Percentiles rank a stretch among this genome's conserved stretches.
phyloP scores from a whole-genome alignment of 2,888 invertebrate genomes.

The Chalcosyrphus nemorum region DNA sequence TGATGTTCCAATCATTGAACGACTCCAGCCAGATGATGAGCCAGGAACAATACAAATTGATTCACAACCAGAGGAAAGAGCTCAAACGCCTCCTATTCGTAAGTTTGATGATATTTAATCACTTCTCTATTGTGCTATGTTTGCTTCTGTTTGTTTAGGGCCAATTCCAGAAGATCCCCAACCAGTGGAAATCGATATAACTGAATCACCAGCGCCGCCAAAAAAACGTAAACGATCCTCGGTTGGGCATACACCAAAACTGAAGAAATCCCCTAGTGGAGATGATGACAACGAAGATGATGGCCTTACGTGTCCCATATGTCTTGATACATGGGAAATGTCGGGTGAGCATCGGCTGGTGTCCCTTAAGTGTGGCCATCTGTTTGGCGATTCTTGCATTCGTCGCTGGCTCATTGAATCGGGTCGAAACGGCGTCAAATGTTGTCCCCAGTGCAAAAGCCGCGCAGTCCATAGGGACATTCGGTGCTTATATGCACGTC shows the following conservation, averaged over 20 bases:
- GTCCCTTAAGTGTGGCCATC: slow-evolving; percentile 95
- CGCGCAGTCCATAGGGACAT: slow-evolving; percentile 87
- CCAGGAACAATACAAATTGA: no score
- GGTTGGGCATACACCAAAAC: slow-evolving; percentile 74
- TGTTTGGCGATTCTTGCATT: slow-evolving; percentile 92
- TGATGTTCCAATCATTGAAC: no score
- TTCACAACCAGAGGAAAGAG: no score
- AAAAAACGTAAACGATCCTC: slow-evolving; percentile 79
- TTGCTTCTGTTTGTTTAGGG: no score
- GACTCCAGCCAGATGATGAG: no score
- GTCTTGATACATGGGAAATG: slow-evolving; percentile 93
- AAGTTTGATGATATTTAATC: no score
- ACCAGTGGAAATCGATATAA: slow-evolving; percentile 46
- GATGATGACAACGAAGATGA: slow-evolving; percentile 84
- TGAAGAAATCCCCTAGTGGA: slow-evolving; percentile 52
- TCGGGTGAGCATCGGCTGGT: slow-evolving; percentile 92
- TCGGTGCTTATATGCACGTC: slow-evolving; percentile 90
- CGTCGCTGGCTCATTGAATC: slow-evolving; percentile 81
- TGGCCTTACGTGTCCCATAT: slow-evolving; percentile 92
- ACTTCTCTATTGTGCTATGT: no score
- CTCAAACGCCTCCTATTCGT: no score
- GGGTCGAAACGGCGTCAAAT: slow-evolving; percentile 81
- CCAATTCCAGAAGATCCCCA: no score
- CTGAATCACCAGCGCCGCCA: slow-evolving; percentile 76
- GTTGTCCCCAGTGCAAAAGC: slow-evolving; percentile 95